Conservation (phyloP, 2,113 vertebrate genomes). For the Ptilorrhoa leucosticta region DNA sequence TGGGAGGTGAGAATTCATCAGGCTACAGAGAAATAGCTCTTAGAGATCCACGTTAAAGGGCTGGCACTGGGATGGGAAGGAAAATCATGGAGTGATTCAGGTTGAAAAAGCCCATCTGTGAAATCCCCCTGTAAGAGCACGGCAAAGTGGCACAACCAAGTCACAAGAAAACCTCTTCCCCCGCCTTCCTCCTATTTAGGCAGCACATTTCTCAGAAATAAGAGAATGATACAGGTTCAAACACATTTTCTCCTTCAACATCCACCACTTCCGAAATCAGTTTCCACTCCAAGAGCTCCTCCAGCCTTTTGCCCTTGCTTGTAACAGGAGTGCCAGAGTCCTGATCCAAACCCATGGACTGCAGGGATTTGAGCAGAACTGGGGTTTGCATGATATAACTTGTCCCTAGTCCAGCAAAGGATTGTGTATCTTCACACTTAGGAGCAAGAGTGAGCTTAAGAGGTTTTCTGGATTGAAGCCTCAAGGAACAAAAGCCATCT, state of each 20-base stretch:
- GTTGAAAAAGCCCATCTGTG: background rate
- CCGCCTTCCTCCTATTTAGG: background rate
- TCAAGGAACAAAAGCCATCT: background rate
- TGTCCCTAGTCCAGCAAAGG: background rate
- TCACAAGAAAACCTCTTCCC: background rate
- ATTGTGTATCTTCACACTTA: background rate
- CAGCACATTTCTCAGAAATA: background rate
- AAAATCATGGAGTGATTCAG: background rate
- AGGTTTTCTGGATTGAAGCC: constrained; percentile 28
- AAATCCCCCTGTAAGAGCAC: fast-evolving
- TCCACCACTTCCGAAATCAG: background rate
- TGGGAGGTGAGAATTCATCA: background rate
- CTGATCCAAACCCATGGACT: background rate
- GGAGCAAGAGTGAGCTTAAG: background rate
- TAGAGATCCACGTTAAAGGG: fast-evolving
- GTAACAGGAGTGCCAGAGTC: background rate
- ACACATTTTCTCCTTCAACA: background rate
- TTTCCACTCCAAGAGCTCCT: background rate
- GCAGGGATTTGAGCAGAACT: background rate
- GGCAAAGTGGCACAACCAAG: background rate
- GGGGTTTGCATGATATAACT: background rate
- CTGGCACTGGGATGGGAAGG: background rate
- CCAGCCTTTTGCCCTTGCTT: background rate
- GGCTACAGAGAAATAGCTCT: background rate
- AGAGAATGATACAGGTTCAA: background rate